Evolutionary conservation across 2,888 invertebrate genomes (phyloP).

Genomic region (Ischnura elegans): DNA sequence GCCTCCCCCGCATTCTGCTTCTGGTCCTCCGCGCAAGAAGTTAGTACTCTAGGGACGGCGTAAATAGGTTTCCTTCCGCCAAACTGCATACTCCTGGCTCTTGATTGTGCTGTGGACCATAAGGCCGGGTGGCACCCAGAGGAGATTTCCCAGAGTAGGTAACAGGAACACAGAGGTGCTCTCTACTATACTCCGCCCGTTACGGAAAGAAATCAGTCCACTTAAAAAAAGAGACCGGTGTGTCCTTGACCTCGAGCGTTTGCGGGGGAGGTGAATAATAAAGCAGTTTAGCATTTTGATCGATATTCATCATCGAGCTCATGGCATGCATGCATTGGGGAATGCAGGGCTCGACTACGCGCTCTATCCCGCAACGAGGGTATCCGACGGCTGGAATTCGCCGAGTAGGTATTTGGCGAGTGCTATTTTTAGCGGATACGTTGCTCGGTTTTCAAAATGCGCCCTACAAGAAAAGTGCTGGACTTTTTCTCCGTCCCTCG

Average conservation of each 20-base stretch:
- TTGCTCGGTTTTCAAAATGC: neutral
- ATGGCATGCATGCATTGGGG: neutral
- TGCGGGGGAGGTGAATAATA: neutral
- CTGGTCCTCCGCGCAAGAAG: too few relatives aligned
- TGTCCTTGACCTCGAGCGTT: slow-evolving; percentile 16
- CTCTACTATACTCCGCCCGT: slow-evolving; percentile 70
- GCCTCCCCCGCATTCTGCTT: too few relatives aligned
- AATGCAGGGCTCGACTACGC: neutral
- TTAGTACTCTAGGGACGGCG: too few relatives aligned
- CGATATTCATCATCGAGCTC: slow-evolving; percentile 10
- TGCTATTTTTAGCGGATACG: neutral
- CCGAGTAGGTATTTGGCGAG: neutral
- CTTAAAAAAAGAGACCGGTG: neutral
- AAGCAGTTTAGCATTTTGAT: slow-evolving; percentile 13
- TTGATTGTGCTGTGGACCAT: slow-evolving; percentile 71
- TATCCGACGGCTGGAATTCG: neutral
- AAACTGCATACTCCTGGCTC: neutral
- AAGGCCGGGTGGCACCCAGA: neutral
- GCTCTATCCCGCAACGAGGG: neutral
- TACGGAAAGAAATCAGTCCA: slow-evolving; percentile 60
- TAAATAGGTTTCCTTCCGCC: neutral
- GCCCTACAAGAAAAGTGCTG: neutral
- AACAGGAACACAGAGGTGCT: slow-evolving; percentile 69
- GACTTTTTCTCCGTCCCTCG: neutral
- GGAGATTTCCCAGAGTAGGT: neutral